These are phyloP conservation scores for Gisinianus flammeolus DNA, from an alignment of 2,888 invertebrate species.

Conservation along the genomic window DNA sequence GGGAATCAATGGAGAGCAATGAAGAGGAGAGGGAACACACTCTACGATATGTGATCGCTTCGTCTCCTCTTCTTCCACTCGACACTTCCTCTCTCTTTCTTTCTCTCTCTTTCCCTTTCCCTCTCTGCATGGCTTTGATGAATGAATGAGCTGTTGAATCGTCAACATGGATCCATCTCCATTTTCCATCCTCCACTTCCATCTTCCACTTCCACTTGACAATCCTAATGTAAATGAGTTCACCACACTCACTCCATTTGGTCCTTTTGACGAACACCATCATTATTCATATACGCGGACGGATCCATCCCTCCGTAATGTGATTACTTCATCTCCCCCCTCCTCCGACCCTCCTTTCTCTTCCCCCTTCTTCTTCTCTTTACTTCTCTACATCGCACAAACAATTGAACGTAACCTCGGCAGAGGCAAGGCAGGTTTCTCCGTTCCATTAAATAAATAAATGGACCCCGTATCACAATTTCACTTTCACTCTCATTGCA, in stretches of 20 bases:
- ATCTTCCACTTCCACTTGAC: not conserved
- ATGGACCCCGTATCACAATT: too few species aligned
- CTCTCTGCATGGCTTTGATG: not conserved
- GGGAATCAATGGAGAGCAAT: too few species aligned
- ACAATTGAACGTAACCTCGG: too few species aligned
- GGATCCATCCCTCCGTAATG: not conserved
- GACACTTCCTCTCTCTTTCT: not conserved
- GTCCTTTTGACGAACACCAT: slow-evolving; percentile 5
- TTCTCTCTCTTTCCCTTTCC: not conserved
- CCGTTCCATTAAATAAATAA: too few species aligned
- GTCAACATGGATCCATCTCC: not conserved
- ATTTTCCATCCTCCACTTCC: not conserved
- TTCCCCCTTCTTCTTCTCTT: not conserved
- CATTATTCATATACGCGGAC: slow-evolving; percentile 11
- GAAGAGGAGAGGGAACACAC: too few species aligned
- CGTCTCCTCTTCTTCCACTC: too few species aligned
- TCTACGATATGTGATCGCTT: too few species aligned
- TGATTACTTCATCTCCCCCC: slow-evolving; percentile 11
- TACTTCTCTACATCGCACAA: too few species aligned
- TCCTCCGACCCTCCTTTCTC: not conserved
- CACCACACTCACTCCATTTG: not conserved
- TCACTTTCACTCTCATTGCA: too few species aligned
- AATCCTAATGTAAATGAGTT: not conserved
- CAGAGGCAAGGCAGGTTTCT: too few species aligned
- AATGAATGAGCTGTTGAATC: too few species aligned